Evolutionary conservation across 2,888 invertebrate species (phyloP).

Genomic region (Meteorus cinctellus): DNA sequence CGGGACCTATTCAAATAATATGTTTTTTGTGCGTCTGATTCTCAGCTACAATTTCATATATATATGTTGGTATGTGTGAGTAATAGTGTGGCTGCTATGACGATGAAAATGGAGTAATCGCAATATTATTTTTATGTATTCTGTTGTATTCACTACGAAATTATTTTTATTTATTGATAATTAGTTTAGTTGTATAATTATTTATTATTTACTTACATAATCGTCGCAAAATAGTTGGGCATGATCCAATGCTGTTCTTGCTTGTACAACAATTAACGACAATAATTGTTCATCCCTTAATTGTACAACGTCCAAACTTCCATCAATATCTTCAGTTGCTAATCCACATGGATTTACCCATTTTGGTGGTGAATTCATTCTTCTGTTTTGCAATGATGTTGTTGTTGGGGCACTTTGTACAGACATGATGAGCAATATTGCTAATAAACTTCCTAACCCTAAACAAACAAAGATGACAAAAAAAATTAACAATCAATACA

Average conservation of each 20-base stretch:
- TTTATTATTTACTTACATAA: slow-evolving; percentile 73
- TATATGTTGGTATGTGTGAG: neutral
- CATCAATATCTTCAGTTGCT: slow-evolving; percentile 64
- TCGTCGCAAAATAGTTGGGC: slow-evolving; percentile 72
- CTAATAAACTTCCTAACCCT: slow-evolving; percentile 69
- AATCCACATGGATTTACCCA: slow-evolving; percentile 76
- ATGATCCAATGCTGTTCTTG: slow-evolving; percentile 72
- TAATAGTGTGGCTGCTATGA: too few relatives aligned
- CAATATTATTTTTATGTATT: neutral
- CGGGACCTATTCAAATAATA: neutral
- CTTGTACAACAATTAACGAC: slow-evolving; percentile 72
- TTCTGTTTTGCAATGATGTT: slow-evolving; percentile 64
- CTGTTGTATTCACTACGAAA: too few relatives aligned
- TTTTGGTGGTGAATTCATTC: slow-evolving; percentile 68
- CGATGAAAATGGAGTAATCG: too few relatives aligned
- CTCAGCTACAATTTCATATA: neutral
- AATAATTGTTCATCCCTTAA: slow-evolving; percentile 71
- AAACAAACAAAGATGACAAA: slow-evolving; percentile 48
- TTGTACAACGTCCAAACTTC: slow-evolving; percentile 64
- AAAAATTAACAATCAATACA: slow-evolving; percentile 23
- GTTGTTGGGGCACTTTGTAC: slow-evolving; percentile 66
- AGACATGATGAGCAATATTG: slow-evolving; percentile 63
- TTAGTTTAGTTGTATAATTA: neutral
- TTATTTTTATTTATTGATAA: too few relatives aligned
- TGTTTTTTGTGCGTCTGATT: neutral